Evolutionary conservation across 2,888 invertebrate species (phyloP), one percentile per base, ranked within the genome.

Genomic region (Blera fallax): DNA sequence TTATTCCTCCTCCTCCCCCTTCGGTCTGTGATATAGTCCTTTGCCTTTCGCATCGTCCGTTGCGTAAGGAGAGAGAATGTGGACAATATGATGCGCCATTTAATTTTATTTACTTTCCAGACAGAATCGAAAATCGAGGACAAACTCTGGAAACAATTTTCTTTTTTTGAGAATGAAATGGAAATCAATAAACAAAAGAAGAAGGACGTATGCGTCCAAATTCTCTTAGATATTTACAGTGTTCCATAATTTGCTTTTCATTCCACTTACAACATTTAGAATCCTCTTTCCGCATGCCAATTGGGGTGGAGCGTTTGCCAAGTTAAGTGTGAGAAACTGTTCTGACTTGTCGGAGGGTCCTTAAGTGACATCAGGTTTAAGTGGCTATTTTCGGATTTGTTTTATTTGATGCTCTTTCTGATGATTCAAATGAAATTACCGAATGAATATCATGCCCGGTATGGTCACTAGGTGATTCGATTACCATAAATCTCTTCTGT

Each of bases 51-150:
- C 34, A 11, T 8, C 34, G 3, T 8, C 11, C 8, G 3, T 27
- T 29, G 29, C 8, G 58, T 5, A 37, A n/a, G 24, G 18, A 5
- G n/a, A 32, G 14, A 21, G 37, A 50, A 7, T 60, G 60, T 27
- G 54, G 27, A 32, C 40, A 10, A 40, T 34, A 37, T 37, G 76
- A 77, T 77, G 67, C 58, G 48, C 60, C 69, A 69, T 77, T 77
- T 60, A 67, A 77, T 67, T 77, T 77, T 69, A 69, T 69, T 77
- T 77, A 60, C 43, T 69, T 77, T 56, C 10, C 29, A 69, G 60
- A 60, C 40, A n/a, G 29, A 56, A 56, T 54, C 73, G 32, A 32
- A 43, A 52, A 45, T 24, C 67, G 24, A 73, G 50, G 27, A 37
- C 37, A 10, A 29, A n/a, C 7, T 8, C 18, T 8, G 14, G 37